Conservation (phyloP, 1,140 invertebrate genomes). For the Diabrotica undecimpunctata region DNA sequence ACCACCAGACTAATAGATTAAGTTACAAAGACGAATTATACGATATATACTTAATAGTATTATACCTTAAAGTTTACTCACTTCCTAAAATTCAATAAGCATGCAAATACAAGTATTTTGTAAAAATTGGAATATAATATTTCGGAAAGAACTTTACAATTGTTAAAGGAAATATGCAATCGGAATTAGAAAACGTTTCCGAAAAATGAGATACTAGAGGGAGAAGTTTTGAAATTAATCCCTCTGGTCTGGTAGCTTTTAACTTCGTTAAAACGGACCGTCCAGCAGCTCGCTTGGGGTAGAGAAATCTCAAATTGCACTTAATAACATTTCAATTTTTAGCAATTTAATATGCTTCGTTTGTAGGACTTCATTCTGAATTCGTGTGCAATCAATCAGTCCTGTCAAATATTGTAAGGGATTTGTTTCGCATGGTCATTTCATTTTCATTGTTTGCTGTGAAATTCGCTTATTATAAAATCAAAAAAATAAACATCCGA, state of each 20-base stretch:
- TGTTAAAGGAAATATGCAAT: too few relatives aligned
- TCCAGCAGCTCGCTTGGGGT: not conserved
- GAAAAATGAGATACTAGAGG: not conserved
- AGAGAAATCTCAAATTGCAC: conserved; percentile 1
- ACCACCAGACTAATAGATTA: too few relatives aligned
- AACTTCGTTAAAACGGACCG: not conserved
- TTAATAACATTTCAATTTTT: not conserved
- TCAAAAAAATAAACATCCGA: too few relatives aligned
- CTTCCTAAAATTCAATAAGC: too few relatives aligned
- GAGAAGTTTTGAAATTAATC: not conserved
- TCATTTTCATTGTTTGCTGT: not conserved
- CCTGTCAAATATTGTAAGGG: not conserved
- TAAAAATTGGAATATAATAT: too few relatives aligned
- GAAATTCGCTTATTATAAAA: too few relatives aligned
- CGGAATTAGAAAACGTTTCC: not conserved
- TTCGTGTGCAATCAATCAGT: not conserved
- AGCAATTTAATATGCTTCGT: conserved; percentile 2
- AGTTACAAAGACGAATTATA: too few relatives aligned
- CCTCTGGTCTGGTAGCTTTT: not conserved
- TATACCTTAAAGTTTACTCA: too few relatives aligned
- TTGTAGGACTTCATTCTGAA: conserved; percentile 2
- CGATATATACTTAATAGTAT: too few relatives aligned
- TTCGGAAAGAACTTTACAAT: too few relatives aligned
- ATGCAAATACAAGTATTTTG: too few relatives aligned
- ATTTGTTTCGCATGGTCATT: conserved; percentile 1